Conservation (phyloP, 2,888 invertebrate genomes). For the Drosophila dives region DNA sequence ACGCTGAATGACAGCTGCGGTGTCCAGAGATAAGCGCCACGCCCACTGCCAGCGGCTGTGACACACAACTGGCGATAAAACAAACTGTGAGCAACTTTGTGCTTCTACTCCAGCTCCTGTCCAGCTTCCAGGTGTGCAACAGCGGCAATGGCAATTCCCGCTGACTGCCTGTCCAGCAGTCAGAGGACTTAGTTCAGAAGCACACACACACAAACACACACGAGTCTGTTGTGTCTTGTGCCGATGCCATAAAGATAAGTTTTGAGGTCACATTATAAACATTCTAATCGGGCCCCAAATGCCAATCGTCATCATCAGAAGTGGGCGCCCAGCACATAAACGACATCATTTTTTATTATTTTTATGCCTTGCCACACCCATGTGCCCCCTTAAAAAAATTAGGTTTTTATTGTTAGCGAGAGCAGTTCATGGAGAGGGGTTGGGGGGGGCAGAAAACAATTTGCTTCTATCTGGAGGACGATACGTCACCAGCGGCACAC, state of each 20-base stretch:
- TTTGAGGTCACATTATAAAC: slow-evolving; percentile 57
- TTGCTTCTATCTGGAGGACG: slow-evolving; percentile 78
- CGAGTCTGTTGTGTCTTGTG: slow-evolving; percentile 34
- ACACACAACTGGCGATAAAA: slow-evolving; percentile 60
- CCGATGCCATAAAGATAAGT: slow-evolving; percentile 73
- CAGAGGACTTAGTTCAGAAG: slow-evolving; percentile 56
- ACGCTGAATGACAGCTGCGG: slow-evolving; percentile 74
- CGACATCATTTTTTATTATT: slow-evolving; percentile 61
- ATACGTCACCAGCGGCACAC: slow-evolving; percentile 72
- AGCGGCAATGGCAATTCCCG: slow-evolving; percentile 34
- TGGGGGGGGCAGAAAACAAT: slow-evolving; percentile 65
- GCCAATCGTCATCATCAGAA: slow-evolving; percentile 58
- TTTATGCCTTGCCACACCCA: slow-evolving; percentile 59
- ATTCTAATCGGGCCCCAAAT: slow-evolving; percentile 62
- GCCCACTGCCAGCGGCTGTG: slow-evolving; percentile 49
- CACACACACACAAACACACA: slow-evolving; percentile 5
- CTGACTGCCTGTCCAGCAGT: slow-evolving; percentile 40
- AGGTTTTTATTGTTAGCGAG: slow-evolving; percentile 57
- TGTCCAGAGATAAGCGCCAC: slow-evolving; percentile 59
- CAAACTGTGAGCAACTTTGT: slow-evolving; percentile 41
- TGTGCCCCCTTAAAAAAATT: slow-evolving; percentile 40
- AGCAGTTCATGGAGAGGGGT: background rate
- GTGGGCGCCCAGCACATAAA: slow-evolving; percentile 38
- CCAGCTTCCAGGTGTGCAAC: slow-evolving; percentile 51
- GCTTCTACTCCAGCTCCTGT: slow-evolving; percentile 3